Evolutionary conservation across 1,140 invertebrate genomes (phyloP).

Genomic region (Mamestra configurata): DNA sequence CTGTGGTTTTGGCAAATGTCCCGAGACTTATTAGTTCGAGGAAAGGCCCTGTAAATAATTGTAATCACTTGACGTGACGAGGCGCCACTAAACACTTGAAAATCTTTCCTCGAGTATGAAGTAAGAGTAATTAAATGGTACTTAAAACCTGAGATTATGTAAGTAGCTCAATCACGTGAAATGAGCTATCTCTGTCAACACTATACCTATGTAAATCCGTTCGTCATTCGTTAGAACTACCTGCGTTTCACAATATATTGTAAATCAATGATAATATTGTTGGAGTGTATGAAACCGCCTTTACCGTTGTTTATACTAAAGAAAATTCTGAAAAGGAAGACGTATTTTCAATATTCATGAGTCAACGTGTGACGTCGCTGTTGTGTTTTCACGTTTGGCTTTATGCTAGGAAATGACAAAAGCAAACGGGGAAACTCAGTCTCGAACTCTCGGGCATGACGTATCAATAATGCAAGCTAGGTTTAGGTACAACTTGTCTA

Average conservation of each 20-base stretch:
- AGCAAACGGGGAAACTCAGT: conserved; percentile 3
- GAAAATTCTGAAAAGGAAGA: conserved; percentile 24
- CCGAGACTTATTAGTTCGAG: too few species aligned
- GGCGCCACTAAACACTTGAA: too few species aligned
- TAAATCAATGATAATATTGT: conserved; percentile 25
- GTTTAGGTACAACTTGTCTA: too few species aligned
- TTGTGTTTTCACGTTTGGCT: conserved; percentile 7
- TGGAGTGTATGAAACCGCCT: not conserved
- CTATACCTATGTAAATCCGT: conserved; percentile 5
- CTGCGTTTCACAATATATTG: conserved; percentile 25
- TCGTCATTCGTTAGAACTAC: conserved; percentile 36
- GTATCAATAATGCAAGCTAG: not conserved
- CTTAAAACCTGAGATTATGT: conserved; percentile 9
- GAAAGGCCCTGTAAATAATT: too few species aligned
- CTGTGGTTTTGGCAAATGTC: too few species aligned
- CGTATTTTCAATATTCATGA: conserved; percentile 27
- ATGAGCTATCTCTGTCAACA: not conserved
- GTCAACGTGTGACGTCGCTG: not conserved
- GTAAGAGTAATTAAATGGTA: too few species aligned
- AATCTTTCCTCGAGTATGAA: too few species aligned
- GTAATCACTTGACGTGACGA: too few species aligned
- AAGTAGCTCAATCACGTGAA: not conserved
- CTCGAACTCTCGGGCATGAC: not conserved
- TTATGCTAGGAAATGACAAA: conserved; percentile 6
- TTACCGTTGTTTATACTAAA: conserved; percentile 17